Percentiles rank a stretch among this genome's conserved stretches.
phyloP scores from a whole-genome alignment of 2,797 vertebrate species.

The Ispidina picta region DNA sequence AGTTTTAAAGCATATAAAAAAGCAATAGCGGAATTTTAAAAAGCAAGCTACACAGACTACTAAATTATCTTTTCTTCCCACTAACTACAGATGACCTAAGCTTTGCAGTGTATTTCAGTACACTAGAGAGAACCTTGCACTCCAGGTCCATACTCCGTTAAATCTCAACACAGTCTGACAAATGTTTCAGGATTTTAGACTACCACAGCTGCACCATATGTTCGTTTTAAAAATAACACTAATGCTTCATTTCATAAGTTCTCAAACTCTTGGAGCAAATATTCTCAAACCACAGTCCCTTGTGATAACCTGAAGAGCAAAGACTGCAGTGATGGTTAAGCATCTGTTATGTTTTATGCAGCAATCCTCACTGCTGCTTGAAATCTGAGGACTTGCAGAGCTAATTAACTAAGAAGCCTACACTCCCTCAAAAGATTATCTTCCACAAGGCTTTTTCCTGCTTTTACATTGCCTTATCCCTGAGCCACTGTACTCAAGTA shows the following conservation, averaged over 20 bases:
- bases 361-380: neutral
- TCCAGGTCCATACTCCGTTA: neutral
- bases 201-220: neutral
- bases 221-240: neutral
- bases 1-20: neutral
- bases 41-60: neutral
- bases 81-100: conserved; percentile 22
- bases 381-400: conserved; percentile 3
- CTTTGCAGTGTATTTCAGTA: neutral
- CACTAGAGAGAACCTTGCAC: neutral
- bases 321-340: neutral
- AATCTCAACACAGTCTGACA: neutral
- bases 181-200: neutral
- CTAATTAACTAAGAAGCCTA: conserved; percentile 43
- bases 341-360: conserved; percentile 17
- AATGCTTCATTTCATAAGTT: neutral
- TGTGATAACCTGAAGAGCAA: conserved; percentile 16
- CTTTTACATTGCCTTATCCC: neutral
- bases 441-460: neutral
- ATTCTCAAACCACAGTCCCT: neutral
- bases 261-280: neutral
- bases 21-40: neutral
- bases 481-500: neutral
- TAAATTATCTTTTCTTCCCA: conserved; percentile 25
- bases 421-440: conserved; percentile 6